phyloP scores from a whole-genome alignment of 2,113 vertebrate species.

The Macquaria australasica region DNA sequence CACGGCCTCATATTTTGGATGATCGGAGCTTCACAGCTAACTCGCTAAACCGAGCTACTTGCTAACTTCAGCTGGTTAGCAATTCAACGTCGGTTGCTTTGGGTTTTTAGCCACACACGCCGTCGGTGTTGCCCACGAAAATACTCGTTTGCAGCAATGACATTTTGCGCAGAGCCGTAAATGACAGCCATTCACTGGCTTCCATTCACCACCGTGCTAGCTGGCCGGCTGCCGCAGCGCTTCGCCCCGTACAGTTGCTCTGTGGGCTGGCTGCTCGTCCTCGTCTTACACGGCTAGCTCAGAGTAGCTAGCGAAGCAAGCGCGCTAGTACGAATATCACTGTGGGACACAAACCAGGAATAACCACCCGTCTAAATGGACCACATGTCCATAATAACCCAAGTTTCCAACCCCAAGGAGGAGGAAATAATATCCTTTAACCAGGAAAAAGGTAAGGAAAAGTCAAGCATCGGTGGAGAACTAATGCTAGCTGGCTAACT shows the following conservation, averaged over 20 bases:
- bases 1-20: slow-evolving; percentile 63
- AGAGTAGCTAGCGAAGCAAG: slow-evolving; percentile 67
- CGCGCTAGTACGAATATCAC: slow-evolving; percentile 58
- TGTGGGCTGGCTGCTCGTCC: slow-evolving; percentile 70
- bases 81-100: slow-evolving; percentile 20
- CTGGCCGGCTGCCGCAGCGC: slow-evolving; percentile 70
- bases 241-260: slow-evolving; percentile 65
- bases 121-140: background rate
- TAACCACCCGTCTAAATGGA: slow-evolving; percentile 92
- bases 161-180: slow-evolving; percentile 67
- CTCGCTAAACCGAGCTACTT: slow-evolving; percentile 63
- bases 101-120: background rate
- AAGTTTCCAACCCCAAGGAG: slow-evolving; percentile 98
- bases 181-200: slow-evolving; percentile 68
- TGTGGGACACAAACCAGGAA: slow-evolving; percentile 69
- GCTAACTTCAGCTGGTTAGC: slow-evolving; percentile 71
- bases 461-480: background rate
- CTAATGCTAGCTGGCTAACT: slow-evolving; percentile 61
- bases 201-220: slow-evolving; percentile 70
- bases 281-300: slow-evolving; percentile 65
- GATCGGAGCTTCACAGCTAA: slow-evolving; percentile 61
- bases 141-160: slow-evolving; percentile 48
- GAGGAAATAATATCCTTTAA: slow-evolving; percentile 92
- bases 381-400: slow-evolving; percentile 99
- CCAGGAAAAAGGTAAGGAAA: slow-evolving; percentile 94